Evolutionary conservation across 2,888 invertebrate genomes (phyloP).

Genomic region (Cantharis lateralis): DNA sequence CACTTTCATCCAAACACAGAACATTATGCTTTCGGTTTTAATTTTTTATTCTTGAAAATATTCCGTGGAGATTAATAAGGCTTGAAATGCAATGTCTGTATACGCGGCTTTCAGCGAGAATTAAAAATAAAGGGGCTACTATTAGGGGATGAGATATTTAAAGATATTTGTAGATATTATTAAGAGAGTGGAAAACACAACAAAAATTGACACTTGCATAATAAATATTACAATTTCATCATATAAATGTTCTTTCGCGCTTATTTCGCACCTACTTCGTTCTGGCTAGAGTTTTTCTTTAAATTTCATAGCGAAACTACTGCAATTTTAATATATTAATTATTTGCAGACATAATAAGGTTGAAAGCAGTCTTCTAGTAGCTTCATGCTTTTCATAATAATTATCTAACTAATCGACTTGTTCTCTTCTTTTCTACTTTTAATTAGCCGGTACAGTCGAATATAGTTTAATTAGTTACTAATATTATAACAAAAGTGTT

Average conservation of each 20-base stretch:
- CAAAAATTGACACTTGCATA: background rate
- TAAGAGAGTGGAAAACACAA: background rate
- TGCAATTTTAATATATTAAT: background rate
- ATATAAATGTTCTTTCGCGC: background rate
- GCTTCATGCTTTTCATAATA: background rate
- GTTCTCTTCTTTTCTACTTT: background rate
- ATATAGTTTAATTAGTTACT: background rate
- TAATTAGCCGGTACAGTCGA: background rate
- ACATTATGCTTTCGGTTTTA: constrained; percentile 54
- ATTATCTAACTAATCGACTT: background rate
- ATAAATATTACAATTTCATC: background rate
- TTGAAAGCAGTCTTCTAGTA: background rate
- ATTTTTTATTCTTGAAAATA: constrained; percentile 54
- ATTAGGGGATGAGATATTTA: constrained; percentile 34
- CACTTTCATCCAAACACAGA: constrained; percentile 46
- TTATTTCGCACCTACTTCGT: background rate
- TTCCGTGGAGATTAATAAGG: constrained; percentile 55
- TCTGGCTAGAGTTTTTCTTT: background rate
- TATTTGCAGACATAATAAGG: background rate
- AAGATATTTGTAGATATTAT: constrained; percentile 26
- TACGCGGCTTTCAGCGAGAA: constrained; percentile 44
- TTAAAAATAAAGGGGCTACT: constrained; percentile 48
- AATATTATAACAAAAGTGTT: background rate
- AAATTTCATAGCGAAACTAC: background rate
- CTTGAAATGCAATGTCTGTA: constrained; percentile 53